A percentile compares a stretch with the other conserved stretches of the same genome.
phyloP scores from a whole-genome alignment of 2,888 invertebrate genomes.

The Drosophila hamatofila region DNA sequence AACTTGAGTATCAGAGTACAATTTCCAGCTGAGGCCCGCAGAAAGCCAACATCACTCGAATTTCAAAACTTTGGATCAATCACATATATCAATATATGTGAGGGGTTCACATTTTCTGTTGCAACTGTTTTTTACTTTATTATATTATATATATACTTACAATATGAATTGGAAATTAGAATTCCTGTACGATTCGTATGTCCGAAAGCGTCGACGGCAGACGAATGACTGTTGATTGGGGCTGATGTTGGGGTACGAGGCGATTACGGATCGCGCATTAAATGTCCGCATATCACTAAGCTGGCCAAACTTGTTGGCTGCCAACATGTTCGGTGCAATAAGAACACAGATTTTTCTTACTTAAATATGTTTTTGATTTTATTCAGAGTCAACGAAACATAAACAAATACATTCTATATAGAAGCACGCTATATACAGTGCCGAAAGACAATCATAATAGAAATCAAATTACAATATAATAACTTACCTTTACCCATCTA shows the following conservation, averaged over 20 bases:
- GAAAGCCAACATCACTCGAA: conserved; percentile 16
- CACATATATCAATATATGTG: not conserved
- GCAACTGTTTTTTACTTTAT: conserved; percentile 3
- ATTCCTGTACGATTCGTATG: conserved; percentile 36
- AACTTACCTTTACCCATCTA: conserved; percentile 39
- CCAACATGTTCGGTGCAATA: conserved; percentile 64
- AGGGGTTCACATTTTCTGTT: not conserved
- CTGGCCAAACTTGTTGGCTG: conserved; percentile 50
- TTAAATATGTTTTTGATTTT: conserved; percentile 22
- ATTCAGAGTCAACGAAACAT: conserved; percentile 13
- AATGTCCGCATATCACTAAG: conserved; percentile 22
- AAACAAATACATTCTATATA: not conserved
- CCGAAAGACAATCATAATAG: not conserved
- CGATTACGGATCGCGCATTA: conserved; percentile 55
- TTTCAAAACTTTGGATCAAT: conserved; percentile 16
- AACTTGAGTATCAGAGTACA: conserved; percentile 44
- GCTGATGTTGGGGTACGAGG: conserved; percentile 24
- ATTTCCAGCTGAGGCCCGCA: conserved; percentile 46
- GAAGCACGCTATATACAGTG: not conserved
- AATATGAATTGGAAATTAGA: conserved; percentile 8
- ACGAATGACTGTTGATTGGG: conserved; percentile 48
- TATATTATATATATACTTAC: conserved; percentile 24
- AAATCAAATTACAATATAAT: not conserved
- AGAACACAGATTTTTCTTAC: conserved; percentile 38
- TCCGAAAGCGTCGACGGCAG: conserved; percentile 58